phyloP scores from a whole-genome alignment of 2,797 vertebrate genomes.

The Babyrousa celebensis region DNA sequence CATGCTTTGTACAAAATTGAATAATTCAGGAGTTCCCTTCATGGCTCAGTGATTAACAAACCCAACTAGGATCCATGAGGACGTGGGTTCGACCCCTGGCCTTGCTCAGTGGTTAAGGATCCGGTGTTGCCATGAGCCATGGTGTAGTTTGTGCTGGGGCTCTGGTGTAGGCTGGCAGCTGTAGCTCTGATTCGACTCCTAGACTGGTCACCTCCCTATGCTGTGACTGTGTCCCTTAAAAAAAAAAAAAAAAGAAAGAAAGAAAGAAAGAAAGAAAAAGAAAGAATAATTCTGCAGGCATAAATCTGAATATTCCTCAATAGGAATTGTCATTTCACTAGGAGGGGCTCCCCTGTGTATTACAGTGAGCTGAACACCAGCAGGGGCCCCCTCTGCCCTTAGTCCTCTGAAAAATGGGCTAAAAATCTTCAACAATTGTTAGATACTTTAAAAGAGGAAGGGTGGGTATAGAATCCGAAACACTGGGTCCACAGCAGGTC shows the following conservation, averaged over 20 bases:
- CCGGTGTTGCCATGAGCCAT: no score
- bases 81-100: no score
- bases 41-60: no score
- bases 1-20: not conserved
- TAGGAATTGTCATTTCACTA: not conserved
- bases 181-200: no score
- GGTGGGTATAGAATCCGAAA: not conserved
- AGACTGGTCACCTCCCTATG: no score
- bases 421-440: not conserved
- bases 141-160: no score
- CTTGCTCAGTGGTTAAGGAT: no score
- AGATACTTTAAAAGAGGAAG: not conserved
- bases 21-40: no score
- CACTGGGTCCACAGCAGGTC: not conserved
- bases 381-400: not conserved
- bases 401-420: not conserved
- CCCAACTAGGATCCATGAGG: no score
- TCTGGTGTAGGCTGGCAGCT: no score
- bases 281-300: not conserved
- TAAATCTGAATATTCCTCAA: not conserved
- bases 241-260: no score
- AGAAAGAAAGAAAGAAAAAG: not conserved
- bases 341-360: not conserved
- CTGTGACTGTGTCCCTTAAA: no score
- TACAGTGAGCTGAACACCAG: not conserved